A percentile compares a stretch with the other conserved stretches of the same genome.
Conservation (phyloP, 2,113 vertebrate species). For the Myotis brandtii region DNA sequence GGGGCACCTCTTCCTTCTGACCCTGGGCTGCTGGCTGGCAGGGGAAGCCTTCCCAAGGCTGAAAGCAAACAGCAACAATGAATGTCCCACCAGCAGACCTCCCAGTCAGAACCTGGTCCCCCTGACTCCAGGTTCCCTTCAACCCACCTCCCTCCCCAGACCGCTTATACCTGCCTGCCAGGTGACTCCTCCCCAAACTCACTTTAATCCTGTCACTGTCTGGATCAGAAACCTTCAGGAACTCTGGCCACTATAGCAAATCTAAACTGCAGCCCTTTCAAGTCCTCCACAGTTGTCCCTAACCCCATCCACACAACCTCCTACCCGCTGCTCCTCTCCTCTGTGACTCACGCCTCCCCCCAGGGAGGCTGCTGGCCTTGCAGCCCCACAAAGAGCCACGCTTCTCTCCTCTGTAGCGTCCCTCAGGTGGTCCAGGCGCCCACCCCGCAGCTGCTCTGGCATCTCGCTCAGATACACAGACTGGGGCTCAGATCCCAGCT, state of each 20-base stretch:
- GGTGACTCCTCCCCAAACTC: not conserved
- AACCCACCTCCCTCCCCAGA: not conserved
- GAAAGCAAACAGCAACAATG: slow-evolving; percentile 65
- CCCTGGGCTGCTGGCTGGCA: rapidly evolving
- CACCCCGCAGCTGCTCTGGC: not conserved
- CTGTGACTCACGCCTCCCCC: rapidly evolving
- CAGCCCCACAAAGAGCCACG: not conserved
- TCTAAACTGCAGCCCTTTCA: not conserved
- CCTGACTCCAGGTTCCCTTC: not conserved
- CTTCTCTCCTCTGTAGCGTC: not conserved
- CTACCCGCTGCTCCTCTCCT: not conserved
- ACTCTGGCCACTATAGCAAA: not conserved
- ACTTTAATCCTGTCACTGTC: not conserved
- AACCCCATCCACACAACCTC: not conserved
- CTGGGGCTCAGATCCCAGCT: not conserved
- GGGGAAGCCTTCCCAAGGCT: slow-evolving; percentile 18
- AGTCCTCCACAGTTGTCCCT: not conserved
- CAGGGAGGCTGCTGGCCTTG: not conserved
- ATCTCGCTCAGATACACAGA: not conserved
- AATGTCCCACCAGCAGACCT: not conserved
- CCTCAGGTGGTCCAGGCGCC: not conserved
- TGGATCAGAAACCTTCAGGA: not conserved
- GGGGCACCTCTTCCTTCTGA: not conserved
- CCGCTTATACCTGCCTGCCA: not conserved
- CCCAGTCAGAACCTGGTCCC: not conserved